Percentiles rank a stretch among this genome's conserved stretches.
phyloP scores from a whole-genome alignment of 2,888 invertebrate species.

The Patella ulyssiponensis region DNA sequence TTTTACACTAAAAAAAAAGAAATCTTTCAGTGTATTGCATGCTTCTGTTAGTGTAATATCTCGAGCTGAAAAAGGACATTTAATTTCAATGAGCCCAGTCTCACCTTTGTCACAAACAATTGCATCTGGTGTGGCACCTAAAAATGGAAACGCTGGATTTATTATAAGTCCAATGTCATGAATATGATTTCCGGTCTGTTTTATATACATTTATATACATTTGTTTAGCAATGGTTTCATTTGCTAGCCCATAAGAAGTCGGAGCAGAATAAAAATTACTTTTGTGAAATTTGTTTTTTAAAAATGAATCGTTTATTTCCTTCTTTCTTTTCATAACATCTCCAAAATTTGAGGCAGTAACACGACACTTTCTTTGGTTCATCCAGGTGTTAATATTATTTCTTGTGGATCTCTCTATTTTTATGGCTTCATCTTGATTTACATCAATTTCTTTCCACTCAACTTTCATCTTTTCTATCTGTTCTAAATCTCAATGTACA shows the following conservation, averaged over 20 bases:
- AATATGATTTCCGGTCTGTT: not conserved
- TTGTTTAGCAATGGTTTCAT: not conserved
- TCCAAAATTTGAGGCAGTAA: conserved; percentile 1
- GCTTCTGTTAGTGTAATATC: too few relatives aligned
- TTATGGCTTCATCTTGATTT: not conserved
- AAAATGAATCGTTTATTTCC: not conserved
- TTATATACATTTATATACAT: too few relatives aligned
- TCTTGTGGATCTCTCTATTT: not conserved
- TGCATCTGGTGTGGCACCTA: too few relatives aligned
- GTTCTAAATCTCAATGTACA: not conserved
- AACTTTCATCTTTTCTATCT: not conserved
- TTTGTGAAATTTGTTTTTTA: not conserved
- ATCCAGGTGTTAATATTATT: not conserved
- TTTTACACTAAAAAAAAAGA: too few relatives aligned
- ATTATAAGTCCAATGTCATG: too few relatives aligned
- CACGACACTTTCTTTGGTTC: not conserved
- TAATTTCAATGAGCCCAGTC: too few relatives aligned
- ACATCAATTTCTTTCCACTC: not conserved
- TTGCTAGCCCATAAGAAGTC: not conserved
- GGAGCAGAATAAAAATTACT: not conserved
- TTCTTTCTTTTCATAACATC: not conserved
- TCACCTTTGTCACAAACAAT: too few relatives aligned
- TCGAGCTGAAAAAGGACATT: too few relatives aligned
- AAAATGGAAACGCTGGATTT: too few relatives aligned
- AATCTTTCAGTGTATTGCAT: too few relatives aligned